Percentiles rank a stretch among this genome's conserved stretches.
Conservation (phyloP, 1,140 invertebrate genomes). For the Megalonaias nervosa region DNA sequence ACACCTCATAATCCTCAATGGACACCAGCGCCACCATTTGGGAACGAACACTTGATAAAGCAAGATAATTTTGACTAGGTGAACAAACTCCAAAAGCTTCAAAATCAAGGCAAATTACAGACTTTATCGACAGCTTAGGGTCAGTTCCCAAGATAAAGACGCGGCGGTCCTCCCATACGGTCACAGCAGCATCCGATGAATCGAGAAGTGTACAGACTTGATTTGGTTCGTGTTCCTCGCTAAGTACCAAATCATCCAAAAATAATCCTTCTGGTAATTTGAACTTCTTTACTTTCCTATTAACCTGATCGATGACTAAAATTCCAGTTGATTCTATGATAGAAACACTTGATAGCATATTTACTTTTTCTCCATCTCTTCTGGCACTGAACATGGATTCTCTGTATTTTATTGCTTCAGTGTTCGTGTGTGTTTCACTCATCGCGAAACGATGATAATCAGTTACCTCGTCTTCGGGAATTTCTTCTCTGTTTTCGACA, state of each 20-base stretch:
- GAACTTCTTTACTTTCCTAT: constrained; percentile 33
- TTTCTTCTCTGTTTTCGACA: no score
- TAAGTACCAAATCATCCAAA: constrained; percentile 13
- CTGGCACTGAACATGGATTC: constrained; percentile 6
- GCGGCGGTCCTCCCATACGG: constrained; percentile 22
- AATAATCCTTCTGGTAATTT: constrained; percentile 34
- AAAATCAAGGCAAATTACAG: constrained; percentile 7
- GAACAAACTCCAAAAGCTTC: constrained; percentile 30
- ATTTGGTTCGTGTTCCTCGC: constrained; percentile 12
- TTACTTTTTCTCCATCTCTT: constrained; percentile 15
- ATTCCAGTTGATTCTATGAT: constrained; percentile 7
- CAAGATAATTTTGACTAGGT: not conserved
- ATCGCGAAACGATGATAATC: no score
- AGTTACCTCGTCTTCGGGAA: no score
- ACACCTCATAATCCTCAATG: not conserved
- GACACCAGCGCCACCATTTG: constrained; percentile 12
- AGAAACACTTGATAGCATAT: constrained; percentile 25
- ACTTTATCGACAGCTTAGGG: constrained; percentile 6
- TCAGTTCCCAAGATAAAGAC: constrained; percentile 19
- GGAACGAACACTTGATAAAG: constrained; percentile 11
- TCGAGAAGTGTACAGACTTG: constrained; percentile 15
- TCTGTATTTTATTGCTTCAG: no score
- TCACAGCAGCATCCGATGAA: constrained; percentile 14
- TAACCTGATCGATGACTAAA: constrained; percentile 25
- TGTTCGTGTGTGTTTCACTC: no score